Percentiles rank a stretch among this genome's conserved stretches.
These are phyloP conservation scores for Osmerus mordax DNA, from an alignment of 2,113 vertebrate species.

Conservation along the genomic window DNA sequence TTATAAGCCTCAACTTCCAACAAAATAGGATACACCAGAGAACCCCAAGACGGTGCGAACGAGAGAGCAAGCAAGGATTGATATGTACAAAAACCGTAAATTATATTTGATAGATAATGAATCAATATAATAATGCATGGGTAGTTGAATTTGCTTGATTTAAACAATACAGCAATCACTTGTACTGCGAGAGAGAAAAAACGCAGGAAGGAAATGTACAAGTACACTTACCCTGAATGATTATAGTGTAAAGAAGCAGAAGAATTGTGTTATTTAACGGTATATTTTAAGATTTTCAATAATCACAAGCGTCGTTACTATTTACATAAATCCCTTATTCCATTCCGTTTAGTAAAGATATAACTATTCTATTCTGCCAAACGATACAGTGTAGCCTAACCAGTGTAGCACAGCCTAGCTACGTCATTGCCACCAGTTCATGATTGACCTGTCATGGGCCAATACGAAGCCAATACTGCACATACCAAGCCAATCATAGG, in stretches of 20 bases:
- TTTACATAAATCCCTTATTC: slow-evolving; percentile 57
- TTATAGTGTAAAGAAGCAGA: slow-evolving; percentile 50
- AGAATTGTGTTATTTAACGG: background rate
- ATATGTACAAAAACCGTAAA: background rate
- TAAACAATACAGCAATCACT: slow-evolving; percentile 41
- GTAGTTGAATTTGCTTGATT: slow-evolving; percentile 26
- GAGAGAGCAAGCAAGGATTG: background rate
- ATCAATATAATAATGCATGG: background rate
- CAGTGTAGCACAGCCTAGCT: slow-evolving; percentile 45
- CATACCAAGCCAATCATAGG: slow-evolving; percentile 46
- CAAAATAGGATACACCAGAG: slow-evolving; percentile 2
- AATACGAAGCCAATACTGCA: slow-evolving; percentile 47
- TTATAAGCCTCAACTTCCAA: slow-evolving; percentile 15
- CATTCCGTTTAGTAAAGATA: slow-evolving; percentile 70
- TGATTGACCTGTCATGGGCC: slow-evolving; percentile 49
- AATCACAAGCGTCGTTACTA: slow-evolving; percentile 26
- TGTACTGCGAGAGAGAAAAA: slow-evolving; percentile 53
- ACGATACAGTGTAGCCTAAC: slow-evolving; percentile 61
- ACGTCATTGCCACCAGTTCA: slow-evolving; percentile 61
- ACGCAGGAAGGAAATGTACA: slow-evolving; percentile 74
- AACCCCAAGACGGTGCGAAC: background rate
- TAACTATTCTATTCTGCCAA: slow-evolving; percentile 73
- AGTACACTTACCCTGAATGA: slow-evolving; percentile 73
- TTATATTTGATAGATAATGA: background rate
- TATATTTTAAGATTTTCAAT: slow-evolving; percentile 16